Evolutionary conservation across 2,797 vertebrate genomes (phyloP), one percentile per base, ranked within the genome.

Genomic region (Rhinophrynus dorsalis): DNA sequence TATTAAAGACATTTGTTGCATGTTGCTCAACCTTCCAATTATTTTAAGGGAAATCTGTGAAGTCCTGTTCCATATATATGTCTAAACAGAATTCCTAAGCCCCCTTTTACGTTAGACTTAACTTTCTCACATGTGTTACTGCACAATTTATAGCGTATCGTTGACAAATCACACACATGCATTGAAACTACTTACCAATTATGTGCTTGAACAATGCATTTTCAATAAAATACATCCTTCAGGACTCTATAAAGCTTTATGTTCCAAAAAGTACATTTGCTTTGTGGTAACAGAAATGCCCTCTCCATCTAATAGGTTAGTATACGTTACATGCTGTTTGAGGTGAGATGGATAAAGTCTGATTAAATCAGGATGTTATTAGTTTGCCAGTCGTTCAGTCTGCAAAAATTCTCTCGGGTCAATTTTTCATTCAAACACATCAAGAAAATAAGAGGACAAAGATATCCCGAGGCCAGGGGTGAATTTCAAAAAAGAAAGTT

Each of bases 1-100:
- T 62, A 64, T 69, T 75, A 59, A 67, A 77, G 76, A 50, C 73
- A 68, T 72, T 79, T 65, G 69, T 73, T 70, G 47, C 32, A 54
- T 37, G 20, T 0, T 1, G 56, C 57, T 38, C 18, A 23, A 57
- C 2, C 3, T 70, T 68, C 17, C 13, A 21, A n/a, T 52, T 52
- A 30, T 30, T 29, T 52, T 52, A 15, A 32, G 20, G 50, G n/a
- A n/a, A n/a, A n/a, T n/a, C n/a, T n/a, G n/a, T n/a, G n/a, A 9
- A 27, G 50, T 4, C 11, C n/a, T 52, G 5, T 32, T 50, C 23
- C 47, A 27, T 50, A 7, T 6, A 26, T 3, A n/a, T n/a, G n/a
- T n/a, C n/a, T n/a, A n/a, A n/a, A n/a, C n/a, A n/a, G n/a, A n/a
- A n/a, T n/a, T n/a, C n/a, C n/a, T n/a, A n/a, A n/a, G n/a, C n/a